Evolutionary conservation across 2,113 vertebrate species (phyloP).

Genomic region (Lampris megalopsis): DNA sequence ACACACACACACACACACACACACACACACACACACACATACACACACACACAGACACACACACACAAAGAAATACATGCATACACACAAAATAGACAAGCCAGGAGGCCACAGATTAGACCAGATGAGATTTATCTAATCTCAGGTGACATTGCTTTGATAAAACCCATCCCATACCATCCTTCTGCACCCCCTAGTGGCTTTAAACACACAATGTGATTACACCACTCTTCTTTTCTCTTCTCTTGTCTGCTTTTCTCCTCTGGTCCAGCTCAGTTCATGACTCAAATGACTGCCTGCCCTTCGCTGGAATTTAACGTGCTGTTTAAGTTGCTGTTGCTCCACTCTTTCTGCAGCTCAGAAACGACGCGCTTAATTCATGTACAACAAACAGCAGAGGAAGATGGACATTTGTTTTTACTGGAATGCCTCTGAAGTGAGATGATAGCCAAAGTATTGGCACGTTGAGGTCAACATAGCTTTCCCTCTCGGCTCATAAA

Average conservation of each 20-base stretch:
- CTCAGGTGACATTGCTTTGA: constrained; percentile 77
- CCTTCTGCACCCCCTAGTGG: constrained; percentile 57
- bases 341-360: constrained; percentile 17
- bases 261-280: constrained; percentile 23
- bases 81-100: constrained; percentile 52
- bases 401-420: constrained; percentile 11
- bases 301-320: constrained; percentile 30
- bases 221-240: not conserved
- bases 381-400: constrained; percentile 12
- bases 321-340: constrained; percentile 14
- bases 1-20: constrained; percentile 20
- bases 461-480: not conserved
- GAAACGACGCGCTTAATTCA: constrained; percentile 28
- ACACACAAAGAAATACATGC: constrained; percentile 28
- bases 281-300: constrained; percentile 7
- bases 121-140: constrained; percentile 76
- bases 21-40: constrained; percentile 26
- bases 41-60: constrained; percentile 13
- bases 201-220: constrained; percentile 3
- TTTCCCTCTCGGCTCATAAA: constrained; percentile 11
- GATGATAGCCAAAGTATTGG: constrained; percentile 1
- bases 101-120: constrained; percentile 73
- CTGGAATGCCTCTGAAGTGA: constrained; percentile 1
- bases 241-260: not conserved
- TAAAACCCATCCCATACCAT: constrained; percentile 30